Conservation (phyloP, 2,888 invertebrate genomes). For the Netelia inedita region DNA sequence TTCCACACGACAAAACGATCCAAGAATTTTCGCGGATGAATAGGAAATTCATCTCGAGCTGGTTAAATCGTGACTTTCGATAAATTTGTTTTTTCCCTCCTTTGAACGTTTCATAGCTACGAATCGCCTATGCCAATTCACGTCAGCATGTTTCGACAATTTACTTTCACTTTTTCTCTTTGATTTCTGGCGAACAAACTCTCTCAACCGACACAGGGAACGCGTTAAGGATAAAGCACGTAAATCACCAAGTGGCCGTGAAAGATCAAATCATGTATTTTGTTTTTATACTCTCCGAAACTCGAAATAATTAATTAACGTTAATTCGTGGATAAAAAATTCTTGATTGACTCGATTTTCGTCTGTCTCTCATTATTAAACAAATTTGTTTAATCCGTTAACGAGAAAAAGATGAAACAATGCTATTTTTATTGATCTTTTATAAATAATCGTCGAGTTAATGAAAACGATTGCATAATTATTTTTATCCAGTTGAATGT, state of each 20-base stretch:
- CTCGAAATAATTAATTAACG: no score
- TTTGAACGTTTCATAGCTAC: constrained; percentile 29
- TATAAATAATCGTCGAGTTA: neutral
- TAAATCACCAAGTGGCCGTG: neutral
- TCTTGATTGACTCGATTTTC: neutral
- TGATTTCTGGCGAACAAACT: constrained; percentile 31
- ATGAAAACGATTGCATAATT: neutral
- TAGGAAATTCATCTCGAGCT: neutral
- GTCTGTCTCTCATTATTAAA: neutral
- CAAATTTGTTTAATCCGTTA: neutral
- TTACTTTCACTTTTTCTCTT: constrained; percentile 63
- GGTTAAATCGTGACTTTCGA: constrained; percentile 27
- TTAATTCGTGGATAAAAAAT: neutral
- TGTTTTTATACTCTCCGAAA: no score
- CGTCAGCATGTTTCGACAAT: neutral
- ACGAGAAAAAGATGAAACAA: neutral
- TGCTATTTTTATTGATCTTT: neutral
- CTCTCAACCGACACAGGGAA: constrained; percentile 36
- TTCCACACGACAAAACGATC: constrained; percentile 26
- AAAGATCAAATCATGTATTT: neutral
- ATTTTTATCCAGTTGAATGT: neutral
- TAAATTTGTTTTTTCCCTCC: neutral
- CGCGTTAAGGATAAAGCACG: neutral
- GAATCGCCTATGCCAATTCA: neutral
- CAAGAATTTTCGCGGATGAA: neutral